Conservation (phyloP, 1,140 invertebrate genomes). For the Drosophila neocordata region DNA sequence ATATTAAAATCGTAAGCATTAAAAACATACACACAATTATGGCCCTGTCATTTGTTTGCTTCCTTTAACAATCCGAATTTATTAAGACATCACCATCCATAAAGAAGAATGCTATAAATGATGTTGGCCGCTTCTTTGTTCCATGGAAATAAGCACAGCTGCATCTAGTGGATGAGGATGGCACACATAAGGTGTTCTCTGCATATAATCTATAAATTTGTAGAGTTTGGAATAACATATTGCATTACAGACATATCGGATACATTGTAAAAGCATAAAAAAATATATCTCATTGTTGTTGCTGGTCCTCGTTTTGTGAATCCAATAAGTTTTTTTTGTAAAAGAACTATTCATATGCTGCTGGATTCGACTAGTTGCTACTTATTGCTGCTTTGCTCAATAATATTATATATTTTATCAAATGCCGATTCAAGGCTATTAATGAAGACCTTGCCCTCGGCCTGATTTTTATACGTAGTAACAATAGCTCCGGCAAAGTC, state of each 20-base stretch:
- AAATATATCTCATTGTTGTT: slow-evolving; percentile 38
- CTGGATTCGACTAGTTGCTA: background rate
- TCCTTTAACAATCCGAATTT: slow-evolving; percentile 15
- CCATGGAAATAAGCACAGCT: slow-evolving; percentile 12
- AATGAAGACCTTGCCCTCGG: slow-evolving; percentile 88
- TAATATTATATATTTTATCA: slow-evolving; percentile 65
- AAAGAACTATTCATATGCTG: slow-evolving; percentile 19
- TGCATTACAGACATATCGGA: slow-evolving; percentile 44
- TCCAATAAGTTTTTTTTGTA: background rate
- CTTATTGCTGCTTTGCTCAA: slow-evolving; percentile 50
- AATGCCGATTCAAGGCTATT: slow-evolving; percentile 88
- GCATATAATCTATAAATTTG: slow-evolving; percentile 53
- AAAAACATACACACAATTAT: too few species aligned
- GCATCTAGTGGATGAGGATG: slow-evolving; percentile 5
- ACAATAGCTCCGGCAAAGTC: slow-evolving; percentile 90
- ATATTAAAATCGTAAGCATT: too few species aligned
- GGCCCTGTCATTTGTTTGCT: too few species aligned
- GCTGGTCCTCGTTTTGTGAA: background rate
- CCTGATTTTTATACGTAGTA: slow-evolving; percentile 89
- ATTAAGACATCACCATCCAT: slow-evolving; percentile 16
- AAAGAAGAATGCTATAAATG: slow-evolving; percentile 14
- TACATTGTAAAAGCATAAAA: slow-evolving; percentile 32
- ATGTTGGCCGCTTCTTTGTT: background rate
- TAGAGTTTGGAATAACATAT: slow-evolving; percentile 52
- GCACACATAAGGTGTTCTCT: slow-evolving; percentile 36